Evolutionary conservation across 2,797 vertebrate genomes (phyloP).

Genomic region (Phataginus tricuspis): DNA sequence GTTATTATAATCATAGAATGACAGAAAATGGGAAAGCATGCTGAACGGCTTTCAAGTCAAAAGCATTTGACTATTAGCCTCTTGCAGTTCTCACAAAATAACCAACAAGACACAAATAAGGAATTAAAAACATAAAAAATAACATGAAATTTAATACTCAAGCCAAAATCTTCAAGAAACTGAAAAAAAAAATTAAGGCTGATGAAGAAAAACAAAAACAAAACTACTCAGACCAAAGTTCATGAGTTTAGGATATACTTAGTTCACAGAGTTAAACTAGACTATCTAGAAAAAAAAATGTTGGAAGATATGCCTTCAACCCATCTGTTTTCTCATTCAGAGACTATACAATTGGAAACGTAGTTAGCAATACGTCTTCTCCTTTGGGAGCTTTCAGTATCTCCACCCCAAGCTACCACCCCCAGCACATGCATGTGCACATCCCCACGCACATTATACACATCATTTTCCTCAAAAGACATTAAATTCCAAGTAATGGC

Average conservation of each 20-base stretch:
- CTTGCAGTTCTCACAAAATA: background rate
- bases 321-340: background rate
- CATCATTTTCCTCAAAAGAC: background rate
- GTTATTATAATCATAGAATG: slow-evolving; percentile 15
- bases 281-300: background rate
- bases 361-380: background rate
- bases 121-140: slow-evolving; percentile 43
- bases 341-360: background rate
- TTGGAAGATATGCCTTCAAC: background rate
- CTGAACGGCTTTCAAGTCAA: background rate
- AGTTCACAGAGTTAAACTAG: background rate
- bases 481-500: background rate
- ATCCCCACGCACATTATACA: background rate
- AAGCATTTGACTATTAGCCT: background rate
- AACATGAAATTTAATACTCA: slow-evolving; percentile 50
- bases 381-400: background rate
- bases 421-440: background rate
- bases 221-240: background rate
- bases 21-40: background rate
- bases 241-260: background rate
- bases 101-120: background rate
- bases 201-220: background rate
- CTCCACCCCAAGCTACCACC: background rate
- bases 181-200: slow-evolving; percentile 41
- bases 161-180: slow-evolving; percentile 22